These are phyloP conservation scores for Palythoa heliodiscus DNA, from an alignment of 92 coral and sea anemone species.

Conservation along the genomic window DNA sequence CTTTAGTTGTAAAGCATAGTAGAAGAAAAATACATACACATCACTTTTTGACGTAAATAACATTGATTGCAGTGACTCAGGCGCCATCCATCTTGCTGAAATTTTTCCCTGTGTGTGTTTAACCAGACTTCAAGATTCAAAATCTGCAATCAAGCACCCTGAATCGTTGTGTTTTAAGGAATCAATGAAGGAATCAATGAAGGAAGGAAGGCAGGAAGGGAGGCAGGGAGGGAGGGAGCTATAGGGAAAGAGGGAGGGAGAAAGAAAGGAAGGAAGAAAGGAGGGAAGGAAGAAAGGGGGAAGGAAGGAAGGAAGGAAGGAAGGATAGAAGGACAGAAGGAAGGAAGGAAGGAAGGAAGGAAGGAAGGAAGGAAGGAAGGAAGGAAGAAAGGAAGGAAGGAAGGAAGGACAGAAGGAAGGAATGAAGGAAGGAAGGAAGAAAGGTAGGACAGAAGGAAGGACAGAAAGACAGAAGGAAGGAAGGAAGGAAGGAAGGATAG, in stretches of 20 bases:
- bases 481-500: background rate
- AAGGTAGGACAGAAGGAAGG: background rate
- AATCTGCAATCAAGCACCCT: background rate
- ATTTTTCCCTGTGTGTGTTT: slow-evolving; percentile 50
- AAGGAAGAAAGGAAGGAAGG: background rate
- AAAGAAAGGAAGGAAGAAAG: no score
- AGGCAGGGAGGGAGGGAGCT: background rate
- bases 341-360: background rate
- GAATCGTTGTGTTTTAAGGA: background rate
- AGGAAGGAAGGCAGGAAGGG: no score
- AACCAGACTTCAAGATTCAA: background rate
- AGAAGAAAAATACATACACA: slow-evolving; percentile 56
- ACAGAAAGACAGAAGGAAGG: background rate
- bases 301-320: background rate
- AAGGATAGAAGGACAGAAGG: background rate
- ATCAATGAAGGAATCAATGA: background rate
- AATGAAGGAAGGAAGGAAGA: background rate
- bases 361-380: background rate
- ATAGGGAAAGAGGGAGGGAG: no score
- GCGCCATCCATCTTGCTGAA: slow-evolving; percentile 74
- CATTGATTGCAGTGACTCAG: slow-evolving; percentile 64
- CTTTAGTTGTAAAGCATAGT: background rate
- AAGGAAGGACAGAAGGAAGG: background rate
- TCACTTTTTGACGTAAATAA: slow-evolving; percentile 68
- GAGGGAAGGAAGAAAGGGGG: no score